These are phyloP conservation scores for Chaetodon trifasciatus DNA, from an alignment of 2,797 vertebrate genomes.

Conservation along the genomic window DNA sequence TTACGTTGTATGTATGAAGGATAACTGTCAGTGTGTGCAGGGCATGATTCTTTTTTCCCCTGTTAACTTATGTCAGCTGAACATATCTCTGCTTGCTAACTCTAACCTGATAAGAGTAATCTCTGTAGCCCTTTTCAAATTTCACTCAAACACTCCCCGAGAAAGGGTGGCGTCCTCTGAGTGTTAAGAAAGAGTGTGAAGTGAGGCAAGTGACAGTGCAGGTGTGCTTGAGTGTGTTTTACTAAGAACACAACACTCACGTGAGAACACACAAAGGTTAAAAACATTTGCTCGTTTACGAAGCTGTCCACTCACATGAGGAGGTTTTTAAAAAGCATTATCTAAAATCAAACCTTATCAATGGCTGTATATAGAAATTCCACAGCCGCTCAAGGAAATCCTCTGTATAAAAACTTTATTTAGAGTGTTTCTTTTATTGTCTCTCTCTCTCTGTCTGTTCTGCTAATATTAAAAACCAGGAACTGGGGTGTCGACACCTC, in stretches of 20 bases:
- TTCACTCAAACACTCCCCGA: conserved; percentile 42
- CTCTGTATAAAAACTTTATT: conserved; percentile 78
- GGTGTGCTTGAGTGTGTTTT: conserved; percentile 67
- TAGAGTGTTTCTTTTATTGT: conserved; percentile 57
- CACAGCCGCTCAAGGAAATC: conserved; percentile 74
- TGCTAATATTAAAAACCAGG: conserved; percentile 79
- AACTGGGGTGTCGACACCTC: conserved; percentile 83
- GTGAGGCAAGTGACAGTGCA: conserved; percentile 74
- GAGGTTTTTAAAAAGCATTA: conserved; percentile 69
- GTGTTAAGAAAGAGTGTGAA: conserved; percentile 63
- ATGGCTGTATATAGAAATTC: conserved; percentile 70
- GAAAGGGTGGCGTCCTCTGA: conserved; percentile 29
- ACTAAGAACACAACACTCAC: conserved; percentile 55
- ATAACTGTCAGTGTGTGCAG: conserved; percentile 38
- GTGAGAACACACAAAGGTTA: conserved; percentile 66
- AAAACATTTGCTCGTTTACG: conserved; percentile 73
- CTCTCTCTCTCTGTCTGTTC: conserved; percentile 60
- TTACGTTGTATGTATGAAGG: conserved; percentile 11
- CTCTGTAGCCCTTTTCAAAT: conserved; percentile 80
- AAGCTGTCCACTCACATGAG: conserved; percentile 72
- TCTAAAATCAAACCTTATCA: conserved; percentile 73
- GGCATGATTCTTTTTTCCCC: conserved; percentile 31
- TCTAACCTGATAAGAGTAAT: conserved; percentile 58
- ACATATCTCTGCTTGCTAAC: conserved; percentile 35
- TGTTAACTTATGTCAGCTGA: conserved; percentile 34